Conservation (phyloP, 2,797 vertebrate species). For the Pagetopsis macropterus region DNA sequence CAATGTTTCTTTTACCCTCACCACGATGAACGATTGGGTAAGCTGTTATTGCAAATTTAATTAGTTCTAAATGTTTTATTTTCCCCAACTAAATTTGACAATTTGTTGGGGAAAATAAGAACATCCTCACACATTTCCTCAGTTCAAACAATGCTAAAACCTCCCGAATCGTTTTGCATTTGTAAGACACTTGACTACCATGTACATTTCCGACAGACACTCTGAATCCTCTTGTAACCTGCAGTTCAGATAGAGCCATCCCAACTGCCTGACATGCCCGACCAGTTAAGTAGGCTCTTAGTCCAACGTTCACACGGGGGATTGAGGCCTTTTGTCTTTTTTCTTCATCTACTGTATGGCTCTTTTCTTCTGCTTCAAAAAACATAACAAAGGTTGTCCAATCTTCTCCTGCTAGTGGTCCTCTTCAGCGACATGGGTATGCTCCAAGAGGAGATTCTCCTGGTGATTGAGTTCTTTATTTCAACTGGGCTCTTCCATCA, state of each 20-base stretch:
- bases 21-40: slow-evolving; percentile 37
- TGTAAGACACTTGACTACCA: slow-evolving; percentile 16
- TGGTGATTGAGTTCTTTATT: slow-evolving; percentile 70
- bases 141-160: not conserved
- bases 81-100: slow-evolving; percentile 18
- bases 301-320: slow-evolving; percentile 63
- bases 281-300: slow-evolving; percentile 68
- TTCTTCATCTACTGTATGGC: slow-evolving; percentile 47
- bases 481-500: slow-evolving; percentile 50
- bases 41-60: slow-evolving; percentile 47
- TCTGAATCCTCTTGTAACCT: slow-evolving; percentile 43
- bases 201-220: slow-evolving; percentile 33
- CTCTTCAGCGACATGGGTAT: slow-evolving; percentile 70
- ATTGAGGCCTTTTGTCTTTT: slow-evolving; percentile 56
- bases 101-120: slow-evolving; percentile 24
- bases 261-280: slow-evolving; percentile 59
- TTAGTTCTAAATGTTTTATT: slow-evolving; percentile 43
- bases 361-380: slow-evolving; percentile 64
- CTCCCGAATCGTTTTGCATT: not conserved
- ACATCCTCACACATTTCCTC: not conserved
- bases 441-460: slow-evolving; percentile 59
- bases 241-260: slow-evolving; percentile 53
- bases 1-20: slow-evolving; percentile 54
- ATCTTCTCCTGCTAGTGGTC: slow-evolving; percentile 73
- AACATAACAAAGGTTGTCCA: slow-evolving; percentile 75